Conservation (phyloP, 2,113 vertebrate species). For the Ardeotis arabs region DNA sequence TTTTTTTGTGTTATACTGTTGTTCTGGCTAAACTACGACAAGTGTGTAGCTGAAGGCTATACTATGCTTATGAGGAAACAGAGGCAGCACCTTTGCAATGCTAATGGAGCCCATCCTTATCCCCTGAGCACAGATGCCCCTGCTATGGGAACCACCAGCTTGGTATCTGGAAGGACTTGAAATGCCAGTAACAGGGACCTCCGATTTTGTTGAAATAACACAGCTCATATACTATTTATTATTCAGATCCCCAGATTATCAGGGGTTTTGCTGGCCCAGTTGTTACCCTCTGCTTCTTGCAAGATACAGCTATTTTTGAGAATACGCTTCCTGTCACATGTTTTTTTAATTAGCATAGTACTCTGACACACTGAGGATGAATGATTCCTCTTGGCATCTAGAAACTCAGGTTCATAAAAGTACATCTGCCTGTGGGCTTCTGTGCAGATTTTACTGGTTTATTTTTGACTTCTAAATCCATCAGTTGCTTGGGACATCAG, state of each 20-base stretch:
- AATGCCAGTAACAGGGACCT: not conserved
- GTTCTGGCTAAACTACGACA: too few relatives aligned
- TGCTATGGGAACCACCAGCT: not conserved
- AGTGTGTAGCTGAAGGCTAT: too few relatives aligned
- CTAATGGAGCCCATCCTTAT: not conserved
- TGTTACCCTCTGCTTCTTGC: not conserved
- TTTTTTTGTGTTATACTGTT: too few relatives aligned
- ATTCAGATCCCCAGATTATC: not conserved
- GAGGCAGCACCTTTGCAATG: rapidly evolving
- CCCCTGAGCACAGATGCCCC: rapidly evolving
- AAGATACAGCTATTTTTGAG: not conserved
- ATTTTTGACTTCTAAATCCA: slow-evolving; percentile 11
- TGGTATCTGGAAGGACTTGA: not conserved
- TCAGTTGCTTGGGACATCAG: not conserved
- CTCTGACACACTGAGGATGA: not conserved
- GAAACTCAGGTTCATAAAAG: not conserved
- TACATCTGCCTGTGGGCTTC: slow-evolving; percentile 11
- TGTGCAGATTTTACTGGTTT: not conserved
- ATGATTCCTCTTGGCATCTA: not conserved
- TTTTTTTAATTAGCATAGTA: not conserved
- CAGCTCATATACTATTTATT: not conserved
- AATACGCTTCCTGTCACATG: not conserved
- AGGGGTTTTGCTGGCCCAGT: not conserved
- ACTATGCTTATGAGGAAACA: not conserved
- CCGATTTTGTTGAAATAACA: not conserved